These are phyloP conservation scores for Rhagonycha fulva DNA, from an alignment of 2,888 invertebrate genomes.

Conservation along the genomic window DNA sequence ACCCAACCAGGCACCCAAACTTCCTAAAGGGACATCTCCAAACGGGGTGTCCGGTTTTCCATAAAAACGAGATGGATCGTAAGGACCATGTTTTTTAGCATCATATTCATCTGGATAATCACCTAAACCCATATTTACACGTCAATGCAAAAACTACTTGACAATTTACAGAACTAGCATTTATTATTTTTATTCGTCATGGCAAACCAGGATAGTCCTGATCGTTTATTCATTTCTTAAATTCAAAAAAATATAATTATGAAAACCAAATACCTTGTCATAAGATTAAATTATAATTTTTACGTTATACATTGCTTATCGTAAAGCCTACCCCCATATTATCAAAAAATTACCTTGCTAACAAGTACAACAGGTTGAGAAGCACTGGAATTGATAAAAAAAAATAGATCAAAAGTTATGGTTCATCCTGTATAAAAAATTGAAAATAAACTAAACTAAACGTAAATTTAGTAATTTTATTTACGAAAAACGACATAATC, in stretches of 20 bases:
- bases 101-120: conserved; percentile 93
- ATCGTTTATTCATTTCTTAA: too few relatives aligned
- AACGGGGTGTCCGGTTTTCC: conserved; percentile 92
- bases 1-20: conserved; percentile 79
- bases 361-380: too few relatives aligned
- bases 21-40: conserved; percentile 82
- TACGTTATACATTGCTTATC: too few relatives aligned
- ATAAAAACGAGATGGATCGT: conserved; percentile 91
- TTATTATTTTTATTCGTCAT: neutral
- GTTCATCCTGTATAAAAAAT: neutral
- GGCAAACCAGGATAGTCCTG: neutral
- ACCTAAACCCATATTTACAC: conserved; percentile 71
- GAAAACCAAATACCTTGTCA: too few relatives aligned
- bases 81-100: conserved; percentile 87
- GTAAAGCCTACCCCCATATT: too few relatives aligned
- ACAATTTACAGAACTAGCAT: neutral
- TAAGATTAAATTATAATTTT: too few relatives aligned
- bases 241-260: too few relatives aligned
- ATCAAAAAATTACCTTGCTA: too few relatives aligned
- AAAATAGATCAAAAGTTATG: neutral
- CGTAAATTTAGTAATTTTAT: too few relatives aligned
- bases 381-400: too few relatives aligned
- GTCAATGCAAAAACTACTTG: neutral
- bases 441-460: neutral
- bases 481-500: neutral